Evolutionary conservation across 2,797 vertebrate species (phyloP), one percentile per base, ranked within the genome.

Genomic region (Mycteria americana): DNA sequence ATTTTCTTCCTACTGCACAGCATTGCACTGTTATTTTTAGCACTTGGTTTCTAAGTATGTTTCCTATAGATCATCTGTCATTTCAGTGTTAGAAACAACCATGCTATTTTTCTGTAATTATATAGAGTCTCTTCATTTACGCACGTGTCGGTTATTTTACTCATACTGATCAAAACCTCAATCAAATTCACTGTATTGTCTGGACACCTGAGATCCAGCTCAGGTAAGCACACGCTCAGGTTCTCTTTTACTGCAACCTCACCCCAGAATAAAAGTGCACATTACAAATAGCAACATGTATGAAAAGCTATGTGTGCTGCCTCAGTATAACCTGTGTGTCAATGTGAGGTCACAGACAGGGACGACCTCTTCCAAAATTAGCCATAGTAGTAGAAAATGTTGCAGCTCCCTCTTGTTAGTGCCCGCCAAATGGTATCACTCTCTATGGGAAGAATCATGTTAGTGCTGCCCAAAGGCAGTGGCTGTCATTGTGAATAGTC

Each of bases 1-100:
- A 41, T 95, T 92, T 96, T 76, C 39, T 93, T 90, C 72, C 72
- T 78, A 50, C 10, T 77, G 70, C 35, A 37, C 41, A 64, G 69
- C 82, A 30, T 69, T 76, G 41, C 54, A 31, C 17, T 5, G 18
- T 82, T 93, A 82, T 94, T 94, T 96, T 97, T 90, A 96, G 89
- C 60, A 37, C 54, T 88, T 0, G 0, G 43, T 94, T 92, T 93
- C 88, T 77, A 93, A 91, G 77, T 89, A 35, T 73, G 65, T 72
- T 91, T 95, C 69, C 53, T 92, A 62, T 28, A 91, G 79, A 85
- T 91, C 60, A 69, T 77, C 85, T 88, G 60, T 93, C 60, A 70
- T 89, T 89, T 93, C 64, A 35, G 23, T 78, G 64, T 75, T 96
- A 84, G 80, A 91, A 83, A 81, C 65, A 88, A 50, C 28, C 19